phyloP scores from a whole-genome alignment of 2,797 vertebrate species.

The Lagocephalus sceleratus region DNA sequence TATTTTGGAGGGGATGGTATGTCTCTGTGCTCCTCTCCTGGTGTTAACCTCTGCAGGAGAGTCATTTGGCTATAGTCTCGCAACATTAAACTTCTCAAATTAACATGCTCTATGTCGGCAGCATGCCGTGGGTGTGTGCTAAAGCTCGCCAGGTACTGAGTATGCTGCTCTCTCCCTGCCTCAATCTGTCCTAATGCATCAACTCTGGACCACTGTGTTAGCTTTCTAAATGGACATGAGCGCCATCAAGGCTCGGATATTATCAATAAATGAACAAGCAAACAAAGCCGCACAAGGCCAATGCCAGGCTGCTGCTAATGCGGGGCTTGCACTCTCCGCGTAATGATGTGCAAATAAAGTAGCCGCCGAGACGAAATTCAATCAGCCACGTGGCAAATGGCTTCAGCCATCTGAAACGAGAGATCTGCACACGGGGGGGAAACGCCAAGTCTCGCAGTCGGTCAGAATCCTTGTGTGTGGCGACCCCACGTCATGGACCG shows the following conservation, averaged over 20 bases:
- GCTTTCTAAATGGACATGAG: slow-evolving; percentile 64
- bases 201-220: slow-evolving; percentile 73
- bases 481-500: not conserved
- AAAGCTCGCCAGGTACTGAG: slow-evolving; percentile 57
- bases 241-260: slow-evolving; percentile 67
- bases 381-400: slow-evolving; percentile 60
- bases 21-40: slow-evolving; percentile 33
- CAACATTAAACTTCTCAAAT: slow-evolving; percentile 61
- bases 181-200: slow-evolving; percentile 42
- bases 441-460: too few species aligned
- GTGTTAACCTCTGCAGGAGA: slow-evolving; percentile 46
- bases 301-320: slow-evolving; percentile 55
- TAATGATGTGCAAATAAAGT: slow-evolving; percentile 77
- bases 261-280: slow-evolving; percentile 74
- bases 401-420: slow-evolving; percentile 53
- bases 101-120: slow-evolving; percentile 63
- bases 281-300: slow-evolving; percentile 64
- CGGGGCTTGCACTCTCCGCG: slow-evolving; percentile 48
- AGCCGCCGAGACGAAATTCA: slow-evolving; percentile 67
- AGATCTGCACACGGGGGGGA: slow-evolving; percentile 54
- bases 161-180: slow-evolving; percentile 21
- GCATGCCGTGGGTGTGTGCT: slow-evolving; percentile 42
- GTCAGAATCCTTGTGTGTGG: slow-evolving; percentile 48
- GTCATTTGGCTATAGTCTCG: slow-evolving; percentile 40
- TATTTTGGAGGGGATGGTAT: slow-evolving; percentile 20